Evolutionary conservation across 1,140 invertebrate species (phyloP).

Genomic region (Drosophila parabipectinata): DNA sequence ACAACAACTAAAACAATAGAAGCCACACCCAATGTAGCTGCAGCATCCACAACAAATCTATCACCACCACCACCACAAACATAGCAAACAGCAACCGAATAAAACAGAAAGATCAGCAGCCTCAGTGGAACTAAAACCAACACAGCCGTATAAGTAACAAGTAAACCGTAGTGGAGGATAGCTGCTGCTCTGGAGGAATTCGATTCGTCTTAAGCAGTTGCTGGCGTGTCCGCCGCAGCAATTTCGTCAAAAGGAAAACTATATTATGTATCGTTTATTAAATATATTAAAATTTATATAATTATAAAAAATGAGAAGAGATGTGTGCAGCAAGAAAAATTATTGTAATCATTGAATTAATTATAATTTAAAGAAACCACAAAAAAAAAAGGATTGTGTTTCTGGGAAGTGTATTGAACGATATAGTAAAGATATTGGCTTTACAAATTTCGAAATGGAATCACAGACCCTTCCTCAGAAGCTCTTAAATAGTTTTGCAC

Average conservation of each 20-base stretch:
- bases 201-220: constrained; percentile 53
- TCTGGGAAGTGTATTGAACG: background rate
- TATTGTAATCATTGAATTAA: constrained; percentile 84
- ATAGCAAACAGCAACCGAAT: constrained; percentile 42
- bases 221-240: constrained; percentile 65
- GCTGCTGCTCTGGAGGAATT: constrained; percentile 49
- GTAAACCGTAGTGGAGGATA: constrained; percentile 26
- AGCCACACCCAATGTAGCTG: constrained; percentile 58
- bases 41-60: constrained; percentile 55
- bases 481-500: background rate
- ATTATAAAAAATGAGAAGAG: constrained; percentile 80
- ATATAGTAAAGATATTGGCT: no score
- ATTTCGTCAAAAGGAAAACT: constrained; percentile 78
- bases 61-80: constrained; percentile 41
- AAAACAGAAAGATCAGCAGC: constrained; percentile 37
- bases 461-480: no score
- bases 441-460: no score
- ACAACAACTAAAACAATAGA: constrained; percentile 22
- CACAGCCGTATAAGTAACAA: constrained; percentile 63
- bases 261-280: constrained; percentile 84
- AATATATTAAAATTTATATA: constrained; percentile 84
- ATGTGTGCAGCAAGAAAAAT: constrained; percentile 79
- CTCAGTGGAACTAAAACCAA: constrained; percentile 43
- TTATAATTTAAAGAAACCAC: constrained; percentile 79
- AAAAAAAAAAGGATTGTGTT: constrained; percentile 47